These are phyloP conservation scores for Cnemophilus loriae DNA, from an alignment of 2,113 vertebrate genomes.

Conservation along the genomic window DNA sequence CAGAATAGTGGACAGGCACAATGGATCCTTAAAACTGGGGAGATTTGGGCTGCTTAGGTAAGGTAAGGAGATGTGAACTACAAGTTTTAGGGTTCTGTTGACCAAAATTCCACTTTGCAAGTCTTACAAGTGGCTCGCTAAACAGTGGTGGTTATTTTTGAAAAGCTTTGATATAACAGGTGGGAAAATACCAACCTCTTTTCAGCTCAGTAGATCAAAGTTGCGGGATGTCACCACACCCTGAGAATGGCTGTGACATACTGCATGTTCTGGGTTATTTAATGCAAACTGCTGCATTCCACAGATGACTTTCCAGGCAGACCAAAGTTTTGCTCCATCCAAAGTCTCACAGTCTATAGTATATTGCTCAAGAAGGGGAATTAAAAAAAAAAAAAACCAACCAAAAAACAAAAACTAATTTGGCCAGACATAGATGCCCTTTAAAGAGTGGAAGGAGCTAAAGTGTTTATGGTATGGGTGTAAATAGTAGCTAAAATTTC, in stretches of 20 bases:
- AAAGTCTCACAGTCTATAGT: not conserved
- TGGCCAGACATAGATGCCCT: not conserved
- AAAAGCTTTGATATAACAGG: rapidly evolving
- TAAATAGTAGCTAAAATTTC: not conserved
- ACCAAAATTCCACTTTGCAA: not conserved
- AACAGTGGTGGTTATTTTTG: rapidly evolving
- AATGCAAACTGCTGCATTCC: not conserved
- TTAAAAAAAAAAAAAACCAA: not conserved
- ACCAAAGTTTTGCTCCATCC: not conserved
- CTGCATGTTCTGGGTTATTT: not conserved
- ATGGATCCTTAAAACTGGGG: not conserved
- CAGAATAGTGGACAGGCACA: not conserved
- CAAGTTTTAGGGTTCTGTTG: not conserved
- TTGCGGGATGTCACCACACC: not conserved
- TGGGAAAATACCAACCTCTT: not conserved
- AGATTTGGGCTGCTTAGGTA: not conserved
- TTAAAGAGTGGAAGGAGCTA: not conserved
- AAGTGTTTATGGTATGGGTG: not conserved
- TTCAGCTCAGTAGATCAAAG: not conserved
- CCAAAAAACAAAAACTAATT: not conserved
- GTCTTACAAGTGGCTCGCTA: not conserved
- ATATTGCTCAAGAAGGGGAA: not conserved
- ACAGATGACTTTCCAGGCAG: not conserved
- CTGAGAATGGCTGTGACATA: not conserved
- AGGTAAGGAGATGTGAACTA: not conserved